Evolutionary conservation across 1,140 invertebrate species (phyloP), one percentile per base, ranked within the genome.

Genomic region (Zelostemma sp.): DNA sequence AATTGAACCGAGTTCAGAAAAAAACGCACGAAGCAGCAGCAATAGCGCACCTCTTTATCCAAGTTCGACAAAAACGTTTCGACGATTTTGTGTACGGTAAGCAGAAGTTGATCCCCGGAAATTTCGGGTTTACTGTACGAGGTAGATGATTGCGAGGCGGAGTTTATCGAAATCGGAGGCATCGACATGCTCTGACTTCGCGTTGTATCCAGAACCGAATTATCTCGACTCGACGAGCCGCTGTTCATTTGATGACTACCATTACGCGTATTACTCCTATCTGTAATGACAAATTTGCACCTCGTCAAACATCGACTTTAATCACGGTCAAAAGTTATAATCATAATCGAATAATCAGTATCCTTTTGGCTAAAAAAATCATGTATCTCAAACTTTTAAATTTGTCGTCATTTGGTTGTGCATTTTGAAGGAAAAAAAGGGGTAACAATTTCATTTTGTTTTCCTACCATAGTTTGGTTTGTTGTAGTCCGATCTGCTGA

Each of bases 191-290:
- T 80, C 57, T 81, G 79, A 56, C 73, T 81, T 50, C 79, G 63
- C 14, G 78, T 49, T 38, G 14, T 75, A 18, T 86, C 82, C 38
- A 79, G 56, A n/a, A 76, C 60, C 0, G 76, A 46, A 31, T 46
- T 70, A 8, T 79, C 82, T 18, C 78, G 76, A 56, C 70, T 79
- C 14, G 74, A 79, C 1, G 77, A 73, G 17, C 74, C 59, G 59
- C 72, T 80, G 46, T 68, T 75, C 67, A 82, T 73, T 41, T 89
- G 87, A 53, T 89, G 88, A 43, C 87, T 89, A 47, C 88, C 87
- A 25, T 88, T 89, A 50, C 89, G 82, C 3, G 88, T 88, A 69
- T 80, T 82, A 31, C 86, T 82, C 45, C 83, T 83, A 81, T 87
- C 84, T 87, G 71, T 60, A 81, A 77, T 21, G 56, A 60, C 1